Evolutionary conservation across 2,797 vertebrate genomes (phyloP).

Genomic region (Myripristis jacobus): DNA sequence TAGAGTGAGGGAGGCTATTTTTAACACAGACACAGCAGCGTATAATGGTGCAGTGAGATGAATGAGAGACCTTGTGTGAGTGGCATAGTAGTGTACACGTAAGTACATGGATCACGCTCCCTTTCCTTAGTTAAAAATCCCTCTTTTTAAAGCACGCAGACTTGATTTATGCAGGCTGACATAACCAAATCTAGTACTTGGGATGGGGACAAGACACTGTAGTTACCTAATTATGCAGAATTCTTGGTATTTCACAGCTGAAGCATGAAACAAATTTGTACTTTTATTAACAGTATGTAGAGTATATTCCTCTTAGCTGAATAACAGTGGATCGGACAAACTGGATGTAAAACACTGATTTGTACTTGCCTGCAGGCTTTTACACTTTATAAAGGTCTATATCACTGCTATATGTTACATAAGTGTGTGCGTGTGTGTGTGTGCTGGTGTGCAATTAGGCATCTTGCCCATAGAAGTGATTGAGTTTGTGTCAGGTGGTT

Average conservation of each 20-base stretch:
- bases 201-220: too few species aligned
- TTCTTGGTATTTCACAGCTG: too few species aligned
- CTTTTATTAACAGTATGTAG: neutral
- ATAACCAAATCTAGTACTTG: too few species aligned
- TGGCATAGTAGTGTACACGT: slow-evolving; percentile 65
- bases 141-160: neutral
- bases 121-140: slow-evolving; percentile 23
- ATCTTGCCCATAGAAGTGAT: slow-evolving; percentile 2
- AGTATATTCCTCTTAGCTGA: neutral
- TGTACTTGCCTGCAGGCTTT: slow-evolving; percentile 1
- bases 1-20: slow-evolving; percentile 78
- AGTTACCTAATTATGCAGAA: too few species aligned
- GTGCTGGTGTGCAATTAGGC: slow-evolving; percentile 5
- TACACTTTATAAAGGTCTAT: slow-evolving; percentile 46
- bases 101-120: slow-evolving; percentile 45
- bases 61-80: slow-evolving; percentile 74
- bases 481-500: slow-evolving; percentile 6
- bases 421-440: neutral
- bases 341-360: neutral
- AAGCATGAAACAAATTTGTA: neutral
- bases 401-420: too few species aligned
- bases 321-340: neutral
- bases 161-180: neutral
- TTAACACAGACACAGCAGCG: slow-evolving; percentile 77
- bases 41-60: slow-evolving; percentile 79